phyloP scores from a whole-genome alignment of 2,888 invertebrate species.

The Eutolmus rufibarbis region DNA sequence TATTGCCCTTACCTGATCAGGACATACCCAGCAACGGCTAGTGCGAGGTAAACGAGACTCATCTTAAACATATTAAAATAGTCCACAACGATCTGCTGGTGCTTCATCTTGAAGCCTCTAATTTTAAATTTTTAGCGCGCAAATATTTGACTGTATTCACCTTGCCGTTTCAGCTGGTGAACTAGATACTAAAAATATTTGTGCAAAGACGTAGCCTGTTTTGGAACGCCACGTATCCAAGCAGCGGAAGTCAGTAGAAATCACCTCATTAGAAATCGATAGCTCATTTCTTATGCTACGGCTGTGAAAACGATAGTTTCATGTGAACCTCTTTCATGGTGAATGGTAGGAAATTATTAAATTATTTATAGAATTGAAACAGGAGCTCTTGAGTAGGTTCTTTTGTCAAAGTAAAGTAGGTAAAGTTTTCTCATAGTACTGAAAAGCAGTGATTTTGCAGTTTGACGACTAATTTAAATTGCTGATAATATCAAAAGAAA shows the following conservation, averaged over 20 bases:
- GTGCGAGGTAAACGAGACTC: conserved; percentile 35
- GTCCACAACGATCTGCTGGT: conserved; percentile 48
- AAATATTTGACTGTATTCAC: neutral
- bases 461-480: too few species aligned
- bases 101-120: conserved; percentile 43
- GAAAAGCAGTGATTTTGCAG: too few species aligned
- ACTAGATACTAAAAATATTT: neutral
- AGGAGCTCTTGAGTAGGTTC: neutral
- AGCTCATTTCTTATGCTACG: neutral
- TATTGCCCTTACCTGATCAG: conserved; percentile 43
- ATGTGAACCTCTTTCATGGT: neutral
- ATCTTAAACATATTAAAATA: conserved; percentile 45
- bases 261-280: neutral
- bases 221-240: neutral
- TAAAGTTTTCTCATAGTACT: neutral
- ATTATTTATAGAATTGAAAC: neutral
- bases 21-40: conserved; percentile 47
- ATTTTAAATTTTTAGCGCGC: neutral
- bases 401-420: neutral
- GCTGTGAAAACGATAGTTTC: neutral
- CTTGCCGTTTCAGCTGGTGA: neutral
- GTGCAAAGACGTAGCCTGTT: neutral
- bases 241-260: neutral
- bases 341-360: neutral
- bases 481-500: too few species aligned